Base-by-base conservation (phyloP, 2,797 vertebrate species). In the Gallirallus australis region DNA sequence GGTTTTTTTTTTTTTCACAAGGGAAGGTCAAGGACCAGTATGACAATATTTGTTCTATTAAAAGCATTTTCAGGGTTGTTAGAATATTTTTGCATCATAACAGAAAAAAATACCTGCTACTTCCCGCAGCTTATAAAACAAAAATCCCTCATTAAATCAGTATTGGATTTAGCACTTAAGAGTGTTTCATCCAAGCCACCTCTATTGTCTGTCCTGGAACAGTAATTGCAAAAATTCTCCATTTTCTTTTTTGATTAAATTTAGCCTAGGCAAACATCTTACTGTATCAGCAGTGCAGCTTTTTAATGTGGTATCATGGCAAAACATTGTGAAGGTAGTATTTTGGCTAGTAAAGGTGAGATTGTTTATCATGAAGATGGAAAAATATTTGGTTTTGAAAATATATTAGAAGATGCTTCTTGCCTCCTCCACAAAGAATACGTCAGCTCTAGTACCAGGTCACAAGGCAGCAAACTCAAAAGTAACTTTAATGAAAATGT, bases 401-500 rank as follows among this genome's bases (percentile, higher is more conserved):
- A 64, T 39, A 45, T 9, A 59, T 82, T 54, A 24, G 10, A 78
- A 61, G 6, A 9, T 42, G 14, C 7, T 76, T 91, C 23, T 48
- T 79, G 11, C 12, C 33, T 84, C 2, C 33, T 94, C 59, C 27
- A 76, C 9, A 79, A 82, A 69, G n/a, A 71, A 72, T 25, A 73
- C 56, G 68, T 52, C 23, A 72, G 2, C 10, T 65, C 25, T 48
- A 86, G 13, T 20, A 63, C 11, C 28, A 65, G 47, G 40, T 80
- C 45, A 79, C 31, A 65, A 89, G 35, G 11, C 10, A 89, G 30
- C 3, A 72, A 77, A 60, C 12, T 77, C 12, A 42, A 77, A 86
- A 53, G n/a, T 70, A 69, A 72, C 11, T 90, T 66, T 70, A 93
- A 77, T 61, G 80, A 89, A 78, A 78, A 54, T 40, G 5, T 53